Evolutionary conservation across 2,113 vertebrate genomes (phyloP), one percentile per base, ranked within the genome.

Genomic region (Sceloporus tristichus): DNA sequence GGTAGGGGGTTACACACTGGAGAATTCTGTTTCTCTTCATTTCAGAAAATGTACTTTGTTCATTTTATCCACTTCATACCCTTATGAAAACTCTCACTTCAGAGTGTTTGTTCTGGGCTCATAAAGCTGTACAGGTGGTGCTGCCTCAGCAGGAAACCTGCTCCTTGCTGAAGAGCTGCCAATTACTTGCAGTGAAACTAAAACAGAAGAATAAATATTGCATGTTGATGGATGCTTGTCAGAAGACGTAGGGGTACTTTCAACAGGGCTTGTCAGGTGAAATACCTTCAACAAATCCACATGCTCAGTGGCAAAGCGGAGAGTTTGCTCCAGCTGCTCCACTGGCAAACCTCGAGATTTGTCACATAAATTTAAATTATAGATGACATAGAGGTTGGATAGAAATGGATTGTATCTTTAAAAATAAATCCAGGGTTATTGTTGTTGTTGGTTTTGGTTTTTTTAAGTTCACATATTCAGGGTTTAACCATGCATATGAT

Each of bases 351-450:
- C 88, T 96, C 81, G 94, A 96, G 93, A 94, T 97, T 96, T 95
- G 93, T 94, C 95, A 95, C 85, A 87, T 97, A 96, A 95, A 96
- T 96, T 96, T 96, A 96, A 97, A 96, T 96, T 95, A 96, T 95
- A 95, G 92, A 97, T 97, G 95, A 96, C 94, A 96, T 95, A 94
- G 94, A 93, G 94, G 93, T 92, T 88, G 93, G 93, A 96, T 95
- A 89, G 95, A 97, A 97, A 96, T 94, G 93, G 93, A 96, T 96
- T 95, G 91, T 95, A 96, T 92, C 95, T 95, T 95, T 93, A 96
- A 91, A 96, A 93, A 96, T 87, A 94, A 96, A 96, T 88, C 91
- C 92, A 94, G 87, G 90, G 29, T 73, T 18, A 18, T 4, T 38
- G 29, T 14, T n/a, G 70, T 34, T 34, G 34, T 34, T 34, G 34